Conservation (phyloP, 2,888 invertebrate genomes). For the Erebia ligea region DNA sequence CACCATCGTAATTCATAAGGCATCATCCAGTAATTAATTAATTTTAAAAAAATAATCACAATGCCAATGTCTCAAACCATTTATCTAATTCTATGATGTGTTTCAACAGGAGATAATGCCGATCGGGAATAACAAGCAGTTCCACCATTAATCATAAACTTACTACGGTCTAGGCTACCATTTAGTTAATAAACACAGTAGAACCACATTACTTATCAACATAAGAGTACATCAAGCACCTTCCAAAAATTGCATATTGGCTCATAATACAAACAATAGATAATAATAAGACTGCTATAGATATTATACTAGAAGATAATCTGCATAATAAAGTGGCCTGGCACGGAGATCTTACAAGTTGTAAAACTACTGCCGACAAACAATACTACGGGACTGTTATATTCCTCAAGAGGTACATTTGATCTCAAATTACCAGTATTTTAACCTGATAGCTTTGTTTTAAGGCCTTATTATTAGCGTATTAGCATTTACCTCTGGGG, state of each 20-base stretch:
- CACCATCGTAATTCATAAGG: too few relatives aligned
- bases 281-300: background rate
- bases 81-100: too few relatives aligned
- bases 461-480: background rate
- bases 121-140: too few relatives aligned
- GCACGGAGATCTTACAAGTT: slow-evolving; percentile 15
- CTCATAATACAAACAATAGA: background rate
- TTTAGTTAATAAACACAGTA: background rate
- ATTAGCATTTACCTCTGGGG: too few relatives aligned
- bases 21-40: too few relatives aligned
- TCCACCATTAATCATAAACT: too few relatives aligned
- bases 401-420: slow-evolving; percentile 14
- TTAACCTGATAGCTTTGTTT: background rate
- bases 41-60: too few relatives aligned
- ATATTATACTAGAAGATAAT: slow-evolving; percentile 3
- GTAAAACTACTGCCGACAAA: slow-evolving; percentile 14
- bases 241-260: background rate
- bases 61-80: too few relatives aligned
- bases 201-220: background rate
- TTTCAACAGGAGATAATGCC: too few relatives aligned
- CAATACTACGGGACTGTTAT: slow-evolving; percentile 12
- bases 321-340: slow-evolving; percentile 9
- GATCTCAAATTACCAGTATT: slow-evolving; percentile 9
- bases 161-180: background rate
- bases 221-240: background rate